Base-by-base conservation (phyloP, 2,113 vertebrate genomes). In the Eurystomus gularis region DNA sequence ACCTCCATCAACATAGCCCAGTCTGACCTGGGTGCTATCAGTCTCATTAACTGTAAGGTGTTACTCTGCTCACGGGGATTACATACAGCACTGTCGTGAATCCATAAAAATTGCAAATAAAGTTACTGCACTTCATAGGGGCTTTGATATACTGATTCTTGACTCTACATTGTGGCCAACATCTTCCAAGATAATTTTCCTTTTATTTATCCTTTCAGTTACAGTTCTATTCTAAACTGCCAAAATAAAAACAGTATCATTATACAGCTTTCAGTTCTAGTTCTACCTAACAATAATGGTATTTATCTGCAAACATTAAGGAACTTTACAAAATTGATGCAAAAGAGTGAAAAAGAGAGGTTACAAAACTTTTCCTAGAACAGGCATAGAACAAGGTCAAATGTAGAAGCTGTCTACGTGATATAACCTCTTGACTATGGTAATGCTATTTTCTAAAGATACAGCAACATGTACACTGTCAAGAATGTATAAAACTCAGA, bases 31-130 rank as follows among this genome's bases (percentile, higher is more conserved):
- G 29, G 54, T 37, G 39, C 10, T 35, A 5, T 46, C 60, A 37
- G 51, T 70, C 64, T 28, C 21, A 21, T 48, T 66, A 37, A 33
- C 13, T 42, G n/a, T 9, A 71, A 82, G 10, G 29, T 20, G 17
- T 17, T 35, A 28, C 2, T 35, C 23, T 37, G 7, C 31, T 57
- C 21, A 23, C 0, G 2, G 44, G 29, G 39, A 71, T 54, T 42
- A 37, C n/a, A 42, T 28, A 31, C 3, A 69, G 40, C 31, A 29
- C 35, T 26, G 10, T 26, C 48, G 57, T 0, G 0, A 48, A 37
- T 28, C 42, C 6, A 9, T 52, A 48, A 71, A 76, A 71, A 71
- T 6, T 24, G n/a, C 33, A 65, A 64, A 44, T 57, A 80, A 44
- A 51, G 31, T 46, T 26, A 40, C 24, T 52, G 37, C 9, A 26